Conservation (phyloP, 2,888 invertebrate genomes). For the Habrosyne pyritoides region DNA sequence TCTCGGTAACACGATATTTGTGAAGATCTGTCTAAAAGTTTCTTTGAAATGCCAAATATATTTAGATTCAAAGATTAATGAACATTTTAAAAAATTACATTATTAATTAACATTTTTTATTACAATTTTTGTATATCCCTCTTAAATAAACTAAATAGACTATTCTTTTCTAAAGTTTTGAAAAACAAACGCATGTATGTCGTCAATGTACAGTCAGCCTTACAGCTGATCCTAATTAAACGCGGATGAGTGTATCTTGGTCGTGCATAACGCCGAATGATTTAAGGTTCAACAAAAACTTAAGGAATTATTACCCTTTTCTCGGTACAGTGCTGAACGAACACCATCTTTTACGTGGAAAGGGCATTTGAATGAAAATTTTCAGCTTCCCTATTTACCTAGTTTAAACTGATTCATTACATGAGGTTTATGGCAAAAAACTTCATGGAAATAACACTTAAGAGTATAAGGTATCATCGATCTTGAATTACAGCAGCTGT, state of each 20-base stretch:
- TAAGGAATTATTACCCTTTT: constrained; percentile 54
- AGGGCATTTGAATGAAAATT: neutral
- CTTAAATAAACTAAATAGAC: too few species aligned
- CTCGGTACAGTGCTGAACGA: constrained; percentile 28
- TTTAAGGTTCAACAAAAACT: constrained; percentile 61
- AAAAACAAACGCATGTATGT: too few species aligned
- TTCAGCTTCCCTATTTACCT: neutral
- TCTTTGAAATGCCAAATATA: too few species aligned
- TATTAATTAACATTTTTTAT: too few species aligned
- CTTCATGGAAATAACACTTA: neutral
- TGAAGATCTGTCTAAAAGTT: too few species aligned
- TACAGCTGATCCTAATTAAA: constrained; percentile 53
- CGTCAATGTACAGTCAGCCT: constrained; percentile 30
- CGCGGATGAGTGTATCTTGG: constrained; percentile 42
- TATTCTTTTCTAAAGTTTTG: neutral
- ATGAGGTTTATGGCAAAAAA: neutral
- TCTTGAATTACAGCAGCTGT: too few species aligned
- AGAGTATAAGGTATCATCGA: too few species aligned
- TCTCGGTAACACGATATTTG: too few species aligned
- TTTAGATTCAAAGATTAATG: too few species aligned
- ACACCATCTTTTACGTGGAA: constrained; percentile 8
- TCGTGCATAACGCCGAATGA: constrained; percentile 54
- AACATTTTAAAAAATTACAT: too few species aligned
- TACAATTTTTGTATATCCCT: too few species aligned
- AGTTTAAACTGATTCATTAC: neutral